These are phyloP conservation scores for Drosophila virilis DNA, from an alignment of 1,140 invertebrate genomes.

Conservation along the genomic window DNA sequence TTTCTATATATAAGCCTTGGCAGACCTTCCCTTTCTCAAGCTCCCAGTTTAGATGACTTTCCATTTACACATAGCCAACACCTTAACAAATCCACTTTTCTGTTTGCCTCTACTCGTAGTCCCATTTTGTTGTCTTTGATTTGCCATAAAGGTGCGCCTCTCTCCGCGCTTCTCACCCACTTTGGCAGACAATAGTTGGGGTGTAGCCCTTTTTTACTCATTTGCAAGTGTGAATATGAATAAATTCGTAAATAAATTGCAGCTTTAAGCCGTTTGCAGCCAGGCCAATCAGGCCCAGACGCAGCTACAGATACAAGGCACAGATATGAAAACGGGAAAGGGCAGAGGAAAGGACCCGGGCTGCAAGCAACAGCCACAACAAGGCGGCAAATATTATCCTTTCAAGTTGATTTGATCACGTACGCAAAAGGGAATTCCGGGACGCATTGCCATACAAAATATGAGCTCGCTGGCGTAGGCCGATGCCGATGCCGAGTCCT, in stretches of 20 bases:
- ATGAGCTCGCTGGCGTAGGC: conserved; percentile 64
- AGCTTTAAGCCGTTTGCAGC: conserved; percentile 68
- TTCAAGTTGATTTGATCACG: conserved; percentile 85
- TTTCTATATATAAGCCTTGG: too few relatives aligned
- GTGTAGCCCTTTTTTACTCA: conserved; percentile 59
- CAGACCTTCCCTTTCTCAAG: too few relatives aligned
- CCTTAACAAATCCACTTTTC: too few relatives aligned
- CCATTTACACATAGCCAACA: too few relatives aligned
- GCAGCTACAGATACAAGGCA: conserved; percentile 21
- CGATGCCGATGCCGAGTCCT: conserved; percentile 36
- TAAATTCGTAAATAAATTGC: conserved; percentile 83
- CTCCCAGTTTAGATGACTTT: too few relatives aligned
- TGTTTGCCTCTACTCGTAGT: not conserved
- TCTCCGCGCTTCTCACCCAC: conserved; percentile 34
- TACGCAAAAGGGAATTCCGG: conserved; percentile 83
- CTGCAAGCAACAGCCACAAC: conserved; percentile 51
- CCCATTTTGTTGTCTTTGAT: conserved; percentile 33
- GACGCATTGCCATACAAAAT: conserved; percentile 74
- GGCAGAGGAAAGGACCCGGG: conserved; percentile 5
- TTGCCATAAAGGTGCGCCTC: conserved; percentile 26
- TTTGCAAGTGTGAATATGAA: conserved; percentile 83
- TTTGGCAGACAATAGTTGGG: conserved; percentile 4
- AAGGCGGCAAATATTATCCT: conserved; percentile 83
- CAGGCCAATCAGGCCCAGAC: conserved; percentile 44
- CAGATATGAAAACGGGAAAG: conserved; percentile 6